Conservation (phyloP, 2,797 vertebrate species). For the Dermochelys coriacea region DNA sequence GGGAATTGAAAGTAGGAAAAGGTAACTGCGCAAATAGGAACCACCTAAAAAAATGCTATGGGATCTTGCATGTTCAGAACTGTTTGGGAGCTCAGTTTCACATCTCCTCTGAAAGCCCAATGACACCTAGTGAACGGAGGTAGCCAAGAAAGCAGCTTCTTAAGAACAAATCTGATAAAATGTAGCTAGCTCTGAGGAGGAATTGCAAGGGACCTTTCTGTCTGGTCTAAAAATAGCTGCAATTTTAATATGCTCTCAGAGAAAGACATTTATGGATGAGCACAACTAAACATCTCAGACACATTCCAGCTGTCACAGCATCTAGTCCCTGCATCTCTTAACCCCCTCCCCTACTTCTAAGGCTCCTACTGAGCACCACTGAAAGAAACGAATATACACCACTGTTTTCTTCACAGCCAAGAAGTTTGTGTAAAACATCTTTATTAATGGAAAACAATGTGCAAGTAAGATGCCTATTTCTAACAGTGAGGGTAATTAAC, state of each 20-base stretch:
- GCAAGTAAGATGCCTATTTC: not conserved
- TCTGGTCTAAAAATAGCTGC: not conserved
- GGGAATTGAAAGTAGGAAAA: not conserved
- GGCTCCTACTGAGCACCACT: not conserved
- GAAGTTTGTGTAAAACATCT: not conserved
- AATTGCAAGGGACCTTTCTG: not conserved
- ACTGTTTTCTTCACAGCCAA: not conserved
- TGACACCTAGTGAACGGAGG: not conserved
- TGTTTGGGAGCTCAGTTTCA: not conserved
- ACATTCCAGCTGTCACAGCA: not conserved
- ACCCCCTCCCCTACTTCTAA: not conserved
- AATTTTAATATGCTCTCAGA: not conserved
- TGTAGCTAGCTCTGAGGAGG: not conserved
- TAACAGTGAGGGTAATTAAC: slow-evolving; percentile 10
- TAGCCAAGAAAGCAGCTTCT: not conserved
- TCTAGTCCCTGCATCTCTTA: not conserved
- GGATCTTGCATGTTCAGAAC: not conserved
- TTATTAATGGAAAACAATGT: not conserved
- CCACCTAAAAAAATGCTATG: not conserved
- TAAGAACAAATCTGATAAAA: not conserved
- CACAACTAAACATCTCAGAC: not conserved
- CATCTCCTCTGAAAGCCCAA: not conserved
- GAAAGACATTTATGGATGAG: not conserved
- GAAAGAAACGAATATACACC: not conserved
- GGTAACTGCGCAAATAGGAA: not conserved